Base-by-base conservation (phyloP, 2,797 vertebrate species). In the Diceros bicornis region DNA sequence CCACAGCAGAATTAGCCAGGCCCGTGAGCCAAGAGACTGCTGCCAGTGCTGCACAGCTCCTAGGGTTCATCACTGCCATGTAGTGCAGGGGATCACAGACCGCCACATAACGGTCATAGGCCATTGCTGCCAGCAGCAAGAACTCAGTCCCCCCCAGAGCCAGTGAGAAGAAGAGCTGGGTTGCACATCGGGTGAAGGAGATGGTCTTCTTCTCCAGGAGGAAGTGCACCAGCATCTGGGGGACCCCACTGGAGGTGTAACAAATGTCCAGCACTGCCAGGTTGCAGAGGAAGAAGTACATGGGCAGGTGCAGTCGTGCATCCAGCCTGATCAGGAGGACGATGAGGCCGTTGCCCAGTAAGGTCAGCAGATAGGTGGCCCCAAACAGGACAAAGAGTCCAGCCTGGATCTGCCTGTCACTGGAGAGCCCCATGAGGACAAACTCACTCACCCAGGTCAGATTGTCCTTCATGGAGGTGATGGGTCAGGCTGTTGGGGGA, bases 331-430 rank as follows among this genome's bases (percentile, higher is more conserved):
- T 77, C 17, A 96, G 32, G n/a, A 96, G 25, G n/a, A 96, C 1
- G 23, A 97, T 92, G 88, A 97, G 92, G 11, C 96, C 92, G 0
- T 98, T 98, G 13, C 95, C 97, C 68, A 97, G 50, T 6, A 98
- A 32, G 7, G 91, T 98, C 66, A 97, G 55, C 41, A 97, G 79
- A 44, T 97, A 98, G 37, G 79, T 4, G 0, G 52, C 57, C 21
- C 94, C 96, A 47, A 97, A 98, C 6, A 97, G 50, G 29, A 94
- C 50, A 50, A 97, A 98, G 69, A 97, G 82, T 14, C 87, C 97
- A 34, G 23, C 88, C 74, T 98, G 95, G 14, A 17, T 84, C 55
- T 69, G 41, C 64, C 57, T 37, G 81, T 98, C 84, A 13, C 59
- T 92, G 18, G 97, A 86, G 77, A 98, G 89, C 29, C 93, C 94